Base-by-base conservation (phyloP, 2,888 invertebrate species). In the Scaeva pyrastri region DNA sequence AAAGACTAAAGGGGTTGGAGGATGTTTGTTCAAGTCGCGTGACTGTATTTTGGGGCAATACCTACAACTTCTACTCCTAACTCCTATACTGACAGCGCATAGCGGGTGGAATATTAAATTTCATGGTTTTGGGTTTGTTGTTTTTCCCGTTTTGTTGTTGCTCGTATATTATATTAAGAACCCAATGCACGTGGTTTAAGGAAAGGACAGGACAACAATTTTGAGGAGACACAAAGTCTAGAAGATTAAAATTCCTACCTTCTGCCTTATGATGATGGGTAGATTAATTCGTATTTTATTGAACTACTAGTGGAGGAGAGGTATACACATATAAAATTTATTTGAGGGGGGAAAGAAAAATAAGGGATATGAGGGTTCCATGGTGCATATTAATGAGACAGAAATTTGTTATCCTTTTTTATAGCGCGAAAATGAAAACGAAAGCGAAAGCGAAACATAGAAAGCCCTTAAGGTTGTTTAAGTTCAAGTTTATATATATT, bases 261-360 rank as follows among this genome's bases (percentile, higher is more conserved):
- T 21, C 16, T n/a, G 23, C 14, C 16, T 11, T 1, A 0, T 6
- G n/a, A n/a, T 43, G 58, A 19, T 48, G 66, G 45, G 36, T 66
- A 48, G 68, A 68, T 52, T 52, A 52, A 68, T 68, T 68, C 23
- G 52, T 68, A 16, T 68, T 68, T 68, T 68, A 68, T 68, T 68
- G 68, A 68, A 68, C 68, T 68, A 39, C 50, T 66, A 45, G 12
- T 16, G 3, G 2, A 1, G 31, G 31, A 31, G 31, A 31, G 31
- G 31, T 4, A 7, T n/a, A 52, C 21, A 1, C 11, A n/a, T 21
- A 68, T 48, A 68, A 52, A 68, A 68, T 26, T 48, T 66, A 11
- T 26, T 26, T 26, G 26, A 7, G 26, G 26, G 7, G 26, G 4
- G 26, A 26, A 36, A 10, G 10, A 21, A 50, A 14, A 41, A 68